Evolutionary conservation across 2,797 vertebrate species (phyloP).

Genomic region (Malacoraja senta): DNA sequence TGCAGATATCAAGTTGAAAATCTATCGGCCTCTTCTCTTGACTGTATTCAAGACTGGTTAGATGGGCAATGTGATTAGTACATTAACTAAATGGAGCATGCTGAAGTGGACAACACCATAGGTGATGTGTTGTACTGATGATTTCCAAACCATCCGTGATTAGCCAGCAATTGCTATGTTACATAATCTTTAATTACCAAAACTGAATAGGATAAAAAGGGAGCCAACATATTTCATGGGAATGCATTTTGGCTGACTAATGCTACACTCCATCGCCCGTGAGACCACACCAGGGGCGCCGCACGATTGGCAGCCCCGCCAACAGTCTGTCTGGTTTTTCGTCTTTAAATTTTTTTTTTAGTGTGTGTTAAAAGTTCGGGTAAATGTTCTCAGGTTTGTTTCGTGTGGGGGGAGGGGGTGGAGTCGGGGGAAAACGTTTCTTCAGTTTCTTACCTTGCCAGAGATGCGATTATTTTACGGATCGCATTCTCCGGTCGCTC

Average conservation of each 20-base stretch:
- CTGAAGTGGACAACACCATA: background rate
- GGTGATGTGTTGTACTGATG: background rate
- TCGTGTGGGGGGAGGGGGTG: too few species aligned
- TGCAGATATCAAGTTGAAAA: background rate
- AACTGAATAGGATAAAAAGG: background rate
- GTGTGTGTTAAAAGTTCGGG: too few species aligned
- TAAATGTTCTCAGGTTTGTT: too few species aligned
- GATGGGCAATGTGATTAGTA: background rate
- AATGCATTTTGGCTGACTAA: background rate
- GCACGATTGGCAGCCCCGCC: too few species aligned
- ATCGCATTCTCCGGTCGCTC: too few species aligned
- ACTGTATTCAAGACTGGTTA: background rate
- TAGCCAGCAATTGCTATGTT: background rate
- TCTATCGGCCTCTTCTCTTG: background rate
- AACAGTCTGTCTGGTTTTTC: too few species aligned
- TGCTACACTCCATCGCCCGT: background rate
- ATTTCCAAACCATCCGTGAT: background rate
- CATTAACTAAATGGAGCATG: background rate
- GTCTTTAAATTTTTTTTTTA: too few species aligned
- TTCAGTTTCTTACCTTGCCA: too few species aligned
- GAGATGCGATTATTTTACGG: too few species aligned
- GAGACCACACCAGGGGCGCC: background rate
- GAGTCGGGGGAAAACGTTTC: too few species aligned
- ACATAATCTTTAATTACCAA: background rate
- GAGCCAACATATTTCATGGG: background rate